Evolutionary conservation across 2,113 vertebrate species (phyloP), one percentile per base, ranked within the genome.

Genomic region (Cinclus mexicanus): DNA sequence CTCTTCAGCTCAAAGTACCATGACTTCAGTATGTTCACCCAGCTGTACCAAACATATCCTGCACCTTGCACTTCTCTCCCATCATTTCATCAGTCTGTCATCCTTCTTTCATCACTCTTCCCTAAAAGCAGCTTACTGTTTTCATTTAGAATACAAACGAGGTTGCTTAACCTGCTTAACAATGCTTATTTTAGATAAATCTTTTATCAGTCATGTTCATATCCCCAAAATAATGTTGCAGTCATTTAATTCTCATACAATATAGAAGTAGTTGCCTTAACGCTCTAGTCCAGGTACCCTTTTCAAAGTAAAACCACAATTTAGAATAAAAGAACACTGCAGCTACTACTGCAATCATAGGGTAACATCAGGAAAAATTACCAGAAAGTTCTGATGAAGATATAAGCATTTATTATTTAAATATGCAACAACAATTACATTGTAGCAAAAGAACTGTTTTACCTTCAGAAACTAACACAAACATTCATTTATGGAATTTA

Each of bases 11-110:
- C 49, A 67, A 49, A 83, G 61, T 19, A 72, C 44, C 0, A 1
- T 25, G n/a, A 69, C n/a, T 72, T 33, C 28, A 33, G 42, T 15
- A 22, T 4, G 14, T 28, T 64, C 86, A 80, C 12, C 11, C 53
- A 78, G 8, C 23, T 35, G 26, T 14, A 37, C 17, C 18, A 20
- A 85, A 55, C 0, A 0, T n/a, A 77, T 59, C 22, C 35, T 1
- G 0, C 20, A 41, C 9, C n/a, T 53, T 61, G 1, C 6, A 41
- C 28, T 72, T 55, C 61, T 77, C 46, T 65, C 44, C 20, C 2
- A 1, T 41, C 59, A 31, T 63, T 85, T 22, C 16, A 60, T 24
- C 20, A 33, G 59, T 52, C n/a, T 42, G 21, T 16, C 33, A 79
- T 33, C 21, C 8, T 53, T 46, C 63, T 16, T 79, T 56, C 22